phyloP scores from a whole-genome alignment of 2,113 vertebrate species.

The Rhinopomastus cyanomelas region DNA sequence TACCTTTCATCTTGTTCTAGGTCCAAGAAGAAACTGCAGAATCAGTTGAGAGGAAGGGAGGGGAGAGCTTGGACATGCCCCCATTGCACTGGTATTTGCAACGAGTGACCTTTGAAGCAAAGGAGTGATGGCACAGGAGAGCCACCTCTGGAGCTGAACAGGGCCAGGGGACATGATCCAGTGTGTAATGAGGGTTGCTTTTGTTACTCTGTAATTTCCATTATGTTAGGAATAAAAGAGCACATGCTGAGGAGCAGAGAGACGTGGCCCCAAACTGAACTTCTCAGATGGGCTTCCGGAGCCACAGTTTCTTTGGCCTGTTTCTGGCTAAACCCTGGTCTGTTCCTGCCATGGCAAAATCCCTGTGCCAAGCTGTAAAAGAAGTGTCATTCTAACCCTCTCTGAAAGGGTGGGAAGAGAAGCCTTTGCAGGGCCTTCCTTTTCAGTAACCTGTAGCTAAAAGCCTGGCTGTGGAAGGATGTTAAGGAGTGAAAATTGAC shows the following conservation, averaged over 20 bases:
- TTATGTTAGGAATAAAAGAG: not conserved
- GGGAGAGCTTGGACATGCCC: not conserved
- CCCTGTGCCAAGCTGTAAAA: not conserved
- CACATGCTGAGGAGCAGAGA: not conserved
- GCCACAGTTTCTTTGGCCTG: not conserved
- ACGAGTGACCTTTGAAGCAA: not conserved
- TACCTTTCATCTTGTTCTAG: not conserved
- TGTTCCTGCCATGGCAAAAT: not conserved
- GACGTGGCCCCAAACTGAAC: not conserved
- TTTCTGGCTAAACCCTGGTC: not conserved
- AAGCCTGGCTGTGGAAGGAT: not conserved
- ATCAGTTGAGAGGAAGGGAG: not conserved
- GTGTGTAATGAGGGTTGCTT: not conserved
- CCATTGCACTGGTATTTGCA: not conserved
- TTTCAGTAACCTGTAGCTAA: not conserved
- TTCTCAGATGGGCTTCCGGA: not conserved
- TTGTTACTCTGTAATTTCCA: not conserved
- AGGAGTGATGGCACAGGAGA: not conserved
- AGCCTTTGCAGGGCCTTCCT: not conserved
- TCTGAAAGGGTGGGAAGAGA: not conserved
- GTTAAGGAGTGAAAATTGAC: not conserved
- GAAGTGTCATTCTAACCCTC: not conserved
- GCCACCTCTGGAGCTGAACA: fast-evolving
- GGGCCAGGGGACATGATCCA: not conserved
- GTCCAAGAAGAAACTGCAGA: not conserved